Conservation (phyloP, 2,888 invertebrate species). For the Epinotia demarniana region DNA sequence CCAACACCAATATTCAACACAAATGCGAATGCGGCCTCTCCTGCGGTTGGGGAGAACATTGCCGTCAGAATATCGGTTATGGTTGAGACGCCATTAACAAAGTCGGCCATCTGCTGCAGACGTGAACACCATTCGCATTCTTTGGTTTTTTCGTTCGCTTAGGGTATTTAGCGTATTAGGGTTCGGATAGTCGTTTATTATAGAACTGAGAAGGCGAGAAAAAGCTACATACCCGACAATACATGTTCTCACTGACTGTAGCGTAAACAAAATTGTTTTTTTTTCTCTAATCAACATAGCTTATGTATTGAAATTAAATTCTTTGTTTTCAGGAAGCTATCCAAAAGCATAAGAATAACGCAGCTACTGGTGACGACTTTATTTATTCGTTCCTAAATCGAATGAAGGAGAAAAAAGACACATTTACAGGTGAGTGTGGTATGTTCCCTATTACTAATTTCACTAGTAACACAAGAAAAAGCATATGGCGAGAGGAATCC, state of each 20-base stretch:
- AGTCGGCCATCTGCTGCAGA: conserved; percentile 11
- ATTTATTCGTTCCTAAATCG: conserved; percentile 87
- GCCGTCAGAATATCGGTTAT: conserved; percentile 15
- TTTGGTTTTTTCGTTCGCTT: too few relatives aligned
- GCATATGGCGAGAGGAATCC: too few relatives aligned
- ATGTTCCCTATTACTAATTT: conserved; percentile 10
- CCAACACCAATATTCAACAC: conserved; percentile 39
- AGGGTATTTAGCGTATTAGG: too few relatives aligned
- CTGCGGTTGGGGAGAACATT: conserved; percentile 11
- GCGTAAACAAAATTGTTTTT: too few relatives aligned
- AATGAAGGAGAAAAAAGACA: conserved; percentile 73
- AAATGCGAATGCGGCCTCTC: conserved; percentile 39
- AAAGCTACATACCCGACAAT: too few relatives aligned
- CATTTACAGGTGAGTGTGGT: conserved; percentile 62
- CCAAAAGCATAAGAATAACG: conserved; percentile 76
- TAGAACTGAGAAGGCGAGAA: too few relatives aligned
- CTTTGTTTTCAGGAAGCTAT: conserved; percentile 78
- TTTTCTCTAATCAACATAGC: too few relatives aligned
- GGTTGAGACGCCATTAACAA: conserved; percentile 1
- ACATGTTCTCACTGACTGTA: too few relatives aligned
- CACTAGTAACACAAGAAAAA: too few relatives aligned
- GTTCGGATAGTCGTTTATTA: too few relatives aligned
- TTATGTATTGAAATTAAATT: neutral
- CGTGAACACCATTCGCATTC: conserved; percentile 3
- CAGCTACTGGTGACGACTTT: conserved; percentile 75